Percentiles rank a stretch among this genome's conserved stretches.
These are phyloP conservation scores for Cheilosia grossa DNA, from an alignment of 2,888 invertebrate species.

Conservation along the genomic window DNA sequence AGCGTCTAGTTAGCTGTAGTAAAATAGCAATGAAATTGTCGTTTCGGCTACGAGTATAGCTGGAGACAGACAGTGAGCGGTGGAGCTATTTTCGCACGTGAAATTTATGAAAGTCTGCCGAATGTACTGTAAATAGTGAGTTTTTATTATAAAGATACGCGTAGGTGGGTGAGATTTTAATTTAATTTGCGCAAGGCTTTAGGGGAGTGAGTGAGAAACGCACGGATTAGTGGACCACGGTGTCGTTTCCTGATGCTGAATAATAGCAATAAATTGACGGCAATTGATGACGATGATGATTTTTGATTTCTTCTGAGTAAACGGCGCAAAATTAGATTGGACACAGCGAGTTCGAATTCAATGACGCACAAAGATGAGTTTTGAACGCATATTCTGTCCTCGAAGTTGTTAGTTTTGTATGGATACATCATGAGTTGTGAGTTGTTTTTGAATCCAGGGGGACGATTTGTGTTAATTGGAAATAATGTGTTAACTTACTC, in stretches of 20 bases:
- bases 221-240: neutral
- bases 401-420: no score
- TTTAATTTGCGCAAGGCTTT: neutral
- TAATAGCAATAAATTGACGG: conserved; percentile 34
- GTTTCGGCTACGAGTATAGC: neutral
- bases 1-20: neutral
- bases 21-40: conserved; percentile 12
- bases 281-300: conserved; percentile 33
- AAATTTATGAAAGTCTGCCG: conserved; percentile 36
- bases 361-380: no score
- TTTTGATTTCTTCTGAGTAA: neutral
- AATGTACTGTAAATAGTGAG: conserved; percentile 37
- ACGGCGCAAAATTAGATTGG: neutral
- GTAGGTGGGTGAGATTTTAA: neutral
- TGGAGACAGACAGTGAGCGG: conserved; percentile 16
- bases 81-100: conserved; percentile 47
- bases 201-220: neutral
- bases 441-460: no score
- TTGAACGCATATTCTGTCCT: no score
- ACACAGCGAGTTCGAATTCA: neutral
- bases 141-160: neutral
- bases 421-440: no score
- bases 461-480: no score
- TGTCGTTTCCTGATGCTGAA: conserved; percentile 23
- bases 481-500: no score